Evolutionary conservation across 2,797 vertebrate species (phyloP), one percentile per base, ranked within the genome.

Genomic region (Spinus pinus): DNA sequence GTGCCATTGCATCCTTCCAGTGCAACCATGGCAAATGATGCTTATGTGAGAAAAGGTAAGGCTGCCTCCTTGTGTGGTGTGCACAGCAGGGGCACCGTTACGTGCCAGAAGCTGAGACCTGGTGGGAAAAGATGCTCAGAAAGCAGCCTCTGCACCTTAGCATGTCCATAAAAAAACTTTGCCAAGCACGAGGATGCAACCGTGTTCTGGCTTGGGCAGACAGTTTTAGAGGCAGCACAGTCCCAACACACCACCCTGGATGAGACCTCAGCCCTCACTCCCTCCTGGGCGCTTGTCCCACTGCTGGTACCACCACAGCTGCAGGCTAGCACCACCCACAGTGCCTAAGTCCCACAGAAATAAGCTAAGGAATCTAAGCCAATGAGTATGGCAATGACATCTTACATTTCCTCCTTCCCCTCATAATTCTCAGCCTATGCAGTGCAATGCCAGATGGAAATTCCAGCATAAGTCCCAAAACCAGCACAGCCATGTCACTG

Each of bases 251-350:
- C 5, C 14, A 25, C 24, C n/a, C 17, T 13, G 37, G 39, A 61
- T 1, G 7, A 61, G 23, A 65, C 42, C 16, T 37, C 11, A 42
- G 49, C 39, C 27, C 35, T 58, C 2, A 1, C 4, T 14, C 25
- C 5, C 7, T 56, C 25, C 35, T 35, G 7, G 12, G 37, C 0
- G 6, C 8, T 62, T 9, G 10, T 54, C 39, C 23, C 0, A 1
- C n/a, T 28, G 33, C 44, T 30, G 81, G 23, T 46, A 61, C 17
- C 0, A 0, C 21, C 9, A 5, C 60, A 62, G 24, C 21, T 35
- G 20, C 44, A n/a, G 33, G 3, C 21, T 3, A 24, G 51, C 70
- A 53, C 30, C 0, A 0, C n/a, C 27, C 3, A 0, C 1, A 18
- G 50, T 46, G 51, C 30, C 56, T 24, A 28, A 46, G 27, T 5